phyloP scores from a whole-genome alignment of 2,888 invertebrate genomes.

The Dendrolimus pini region DNA sequence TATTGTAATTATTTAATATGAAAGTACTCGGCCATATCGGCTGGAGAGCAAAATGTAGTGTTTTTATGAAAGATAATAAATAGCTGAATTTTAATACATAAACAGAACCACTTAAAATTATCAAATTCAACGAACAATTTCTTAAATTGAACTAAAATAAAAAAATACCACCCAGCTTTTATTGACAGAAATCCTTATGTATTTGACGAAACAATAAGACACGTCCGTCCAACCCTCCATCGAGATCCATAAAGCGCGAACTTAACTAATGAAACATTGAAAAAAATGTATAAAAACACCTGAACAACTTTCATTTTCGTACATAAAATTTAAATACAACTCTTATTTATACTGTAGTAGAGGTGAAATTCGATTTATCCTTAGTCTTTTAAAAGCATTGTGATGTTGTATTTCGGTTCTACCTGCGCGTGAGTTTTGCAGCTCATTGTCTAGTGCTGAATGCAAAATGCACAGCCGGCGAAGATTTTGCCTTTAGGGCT shows the following conservation, averaged over 20 bases:
- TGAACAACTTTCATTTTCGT: conserved; percentile 29
- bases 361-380: conserved; percentile 12
- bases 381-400: conserved; percentile 12
- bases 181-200: conserved; percentile 68
- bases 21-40: no score
- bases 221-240: conserved; percentile 62
- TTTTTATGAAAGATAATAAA: no score
- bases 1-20: no score
- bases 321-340: conserved; percentile 3
- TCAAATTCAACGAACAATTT: no score
- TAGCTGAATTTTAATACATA: no score
- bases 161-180: conserved; percentile 55
- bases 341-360: conserved; percentile 21
- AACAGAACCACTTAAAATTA: no score
- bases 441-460: conserved; percentile 66
- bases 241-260: conserved; percentile 73
- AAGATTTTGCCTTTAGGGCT: conserved; percentile 51
- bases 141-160: conserved; percentile 4
- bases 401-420: conserved; percentile 41
- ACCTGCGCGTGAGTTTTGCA: conserved; percentile 65
- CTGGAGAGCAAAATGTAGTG: no score
- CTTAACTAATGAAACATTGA: conserved; percentile 72
- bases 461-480: conserved; percentile 67
- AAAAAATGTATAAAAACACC: conserved; percentile 58
- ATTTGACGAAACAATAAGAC: conserved; percentile 70